phyloP scores from a whole-genome alignment of 2,797 vertebrate species.

The Yasuhikotakia modesta region DNA sequence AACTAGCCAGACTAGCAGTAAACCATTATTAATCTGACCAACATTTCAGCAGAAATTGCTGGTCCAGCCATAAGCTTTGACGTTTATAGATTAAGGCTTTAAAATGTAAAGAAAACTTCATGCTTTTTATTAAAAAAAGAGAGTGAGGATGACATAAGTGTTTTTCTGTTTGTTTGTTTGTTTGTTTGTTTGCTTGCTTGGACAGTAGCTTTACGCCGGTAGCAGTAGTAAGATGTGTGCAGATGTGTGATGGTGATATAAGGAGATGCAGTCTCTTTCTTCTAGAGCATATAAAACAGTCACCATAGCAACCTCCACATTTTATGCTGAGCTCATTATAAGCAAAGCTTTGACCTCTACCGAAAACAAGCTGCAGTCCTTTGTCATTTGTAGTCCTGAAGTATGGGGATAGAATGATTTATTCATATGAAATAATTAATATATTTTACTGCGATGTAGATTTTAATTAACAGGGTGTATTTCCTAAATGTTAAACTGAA shows the following conservation, averaged over 20 bases:
- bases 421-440: neutral
- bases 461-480: neutral
- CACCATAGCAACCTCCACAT: constrained; percentile 58
- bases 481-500: neutral
- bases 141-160: neutral
- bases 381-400: neutral
- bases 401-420: neutral
- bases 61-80: neutral
- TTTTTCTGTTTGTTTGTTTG: no score
- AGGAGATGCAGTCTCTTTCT: constrained; percentile 1
- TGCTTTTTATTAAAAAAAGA: neutral
- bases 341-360: constrained; percentile 41
- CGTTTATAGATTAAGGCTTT: constrained; percentile 17
- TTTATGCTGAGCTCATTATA: constrained; percentile 56
- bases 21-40: neutral
- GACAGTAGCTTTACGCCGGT: constrained; percentile 1
- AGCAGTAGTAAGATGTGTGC: constrained; percentile 14
- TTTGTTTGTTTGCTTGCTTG: neutral
- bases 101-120: neutral
- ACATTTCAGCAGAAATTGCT: neutral
- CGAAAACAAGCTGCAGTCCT: constrained; percentile 6
- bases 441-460: neutral
- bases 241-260: constrained; percentile 23
- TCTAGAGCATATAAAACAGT: constrained; percentile 43
- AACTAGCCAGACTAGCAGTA: no score